phyloP scores from a whole-genome alignment of 2,113 vertebrate genomes.

The Thryonomys swinderianus region DNA sequence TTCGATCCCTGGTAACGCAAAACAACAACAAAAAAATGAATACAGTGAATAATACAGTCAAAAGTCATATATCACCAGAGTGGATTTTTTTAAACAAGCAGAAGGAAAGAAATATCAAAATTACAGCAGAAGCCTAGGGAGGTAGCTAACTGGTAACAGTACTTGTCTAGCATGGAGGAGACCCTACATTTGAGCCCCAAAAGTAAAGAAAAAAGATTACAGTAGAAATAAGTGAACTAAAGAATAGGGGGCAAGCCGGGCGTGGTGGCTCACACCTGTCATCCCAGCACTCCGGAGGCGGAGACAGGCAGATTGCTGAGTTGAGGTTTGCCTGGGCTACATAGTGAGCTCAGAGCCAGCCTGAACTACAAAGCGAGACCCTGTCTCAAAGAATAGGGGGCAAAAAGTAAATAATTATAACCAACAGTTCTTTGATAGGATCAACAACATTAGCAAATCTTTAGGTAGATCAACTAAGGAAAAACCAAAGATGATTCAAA shows the following conservation, averaged over 20 bases:
- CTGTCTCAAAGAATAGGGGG: too few species aligned
- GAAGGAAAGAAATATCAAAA: slow-evolving; percentile 28
- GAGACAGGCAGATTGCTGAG: too few species aligned
- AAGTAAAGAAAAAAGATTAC: background rate
- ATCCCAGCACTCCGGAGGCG: too few species aligned
- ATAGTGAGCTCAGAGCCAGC: too few species aligned
- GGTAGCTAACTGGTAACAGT: background rate
- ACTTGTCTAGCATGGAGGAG: background rate
- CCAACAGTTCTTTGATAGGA: slow-evolving; percentile 30
- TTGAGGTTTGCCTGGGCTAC: too few species aligned
- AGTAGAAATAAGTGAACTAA: background rate
- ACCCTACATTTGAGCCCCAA: background rate
- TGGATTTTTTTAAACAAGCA: background rate
- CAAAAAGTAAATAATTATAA: slow-evolving; percentile 17
- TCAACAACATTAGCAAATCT: slow-evolving; percentile 22
- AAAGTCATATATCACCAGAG: slow-evolving; percentile 10
- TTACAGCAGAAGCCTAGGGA: background rate
- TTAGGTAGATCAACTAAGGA: background rate
- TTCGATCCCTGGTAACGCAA: too few species aligned
- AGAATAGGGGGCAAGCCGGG: too few species aligned
- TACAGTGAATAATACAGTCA: background rate
- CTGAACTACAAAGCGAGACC: too few species aligned
- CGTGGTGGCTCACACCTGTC: too few species aligned
- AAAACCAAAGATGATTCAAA: background rate
- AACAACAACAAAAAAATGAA: too few species aligned